phyloP scores from a whole-genome alignment of 2,888 invertebrate genomes.

The Acrobasis suavella region DNA sequence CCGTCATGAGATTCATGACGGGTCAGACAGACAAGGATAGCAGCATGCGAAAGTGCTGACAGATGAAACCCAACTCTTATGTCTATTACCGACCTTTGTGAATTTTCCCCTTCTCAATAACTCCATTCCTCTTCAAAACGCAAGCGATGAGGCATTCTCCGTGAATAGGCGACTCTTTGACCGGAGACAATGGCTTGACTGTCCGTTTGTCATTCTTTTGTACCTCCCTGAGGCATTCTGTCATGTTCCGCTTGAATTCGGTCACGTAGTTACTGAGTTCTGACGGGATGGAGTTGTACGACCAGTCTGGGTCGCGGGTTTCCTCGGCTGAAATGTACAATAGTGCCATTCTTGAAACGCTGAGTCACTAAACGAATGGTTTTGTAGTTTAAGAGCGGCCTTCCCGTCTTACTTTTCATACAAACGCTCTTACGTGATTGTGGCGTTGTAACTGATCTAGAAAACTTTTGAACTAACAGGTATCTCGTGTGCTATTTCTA shows the following conservation, averaged over 20 bases:
- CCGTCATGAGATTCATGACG: too few species aligned
- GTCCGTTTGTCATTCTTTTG: slow-evolving; percentile 57
- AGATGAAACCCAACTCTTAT: too few species aligned
- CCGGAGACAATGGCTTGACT: slow-evolving; percentile 62
- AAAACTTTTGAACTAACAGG: too few species aligned
- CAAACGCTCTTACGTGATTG: too few species aligned
- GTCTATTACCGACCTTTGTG: slow-evolving; percentile 56
- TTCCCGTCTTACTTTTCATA: too few species aligned
- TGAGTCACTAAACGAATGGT: too few species aligned
- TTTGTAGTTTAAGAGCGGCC: too few species aligned
- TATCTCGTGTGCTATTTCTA: too few species aligned
- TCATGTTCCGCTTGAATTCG: slow-evolving; percentile 70
- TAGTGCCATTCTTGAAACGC: too few species aligned
- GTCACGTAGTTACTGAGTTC: slow-evolving; percentile 56
- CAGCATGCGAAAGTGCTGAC: too few species aligned
- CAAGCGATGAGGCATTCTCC: slow-evolving; percentile 74
- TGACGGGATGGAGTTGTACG: slow-evolving; percentile 70
- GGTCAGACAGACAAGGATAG: too few species aligned
- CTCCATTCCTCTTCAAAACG: slow-evolving; percentile 67
- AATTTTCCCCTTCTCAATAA: slow-evolving; percentile 64
- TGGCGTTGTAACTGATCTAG: too few species aligned
- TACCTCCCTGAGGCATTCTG: slow-evolving; percentile 69
- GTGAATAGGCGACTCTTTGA: slow-evolving; percentile 64
- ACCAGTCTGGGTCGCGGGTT: slow-evolving; percentile 72
- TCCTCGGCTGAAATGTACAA: slow-evolving; percentile 24